Base-by-base conservation (phyloP, 2,888 invertebrate species). In the Heteromyza rotundicornis region DNA sequence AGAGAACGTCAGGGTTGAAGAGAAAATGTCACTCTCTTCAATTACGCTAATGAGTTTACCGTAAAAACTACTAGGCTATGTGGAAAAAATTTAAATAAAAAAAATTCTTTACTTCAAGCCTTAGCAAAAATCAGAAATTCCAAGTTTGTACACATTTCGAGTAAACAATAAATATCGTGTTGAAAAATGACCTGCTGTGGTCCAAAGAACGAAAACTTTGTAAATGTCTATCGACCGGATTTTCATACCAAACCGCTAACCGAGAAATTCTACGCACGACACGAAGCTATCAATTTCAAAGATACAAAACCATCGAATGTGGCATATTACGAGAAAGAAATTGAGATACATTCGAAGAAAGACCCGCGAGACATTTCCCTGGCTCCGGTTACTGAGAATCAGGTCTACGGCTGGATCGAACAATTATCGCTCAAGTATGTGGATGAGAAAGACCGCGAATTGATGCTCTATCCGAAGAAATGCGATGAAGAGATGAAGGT, bases 381-480 rank as follows among this genome's bases (percentile, higher is more conserved):
- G 23, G 66, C 66, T 2, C 70, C 70, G 19, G 40, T 66, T 27
- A 69, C 70, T 1, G 64, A 64, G 64, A 70, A 69, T 63, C 70
- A 70, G 67, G 60, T 50, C 5, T 69, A 70, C 27, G 69, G 69
- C 35, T 70, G 70, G 69, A 22, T 65, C 7, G 65, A 65, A 54
- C 50, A 64, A 47, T 58, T 51, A 14, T 63, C 64, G 5, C 54
- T 60, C 1, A 49, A 22, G n/a, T 69, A 64, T 16, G 51, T 51
- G 0, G 62, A 65, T 17, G 64, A 61, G 10, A 20, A 59, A 23
- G 69, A 70, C 50, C 16, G 22, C n/a, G 61, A 63, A 8, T 57
- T 70, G 16, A 35, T 66, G 19, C 12, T 55, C 20, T 62, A 66
- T 59, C 58, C 58, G 2, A 49, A 27, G 14, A 62, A 59, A 27